Base-by-base conservation (phyloP, 2,797 vertebrate species). In the Pseudotriccus pelzelni region DNA sequence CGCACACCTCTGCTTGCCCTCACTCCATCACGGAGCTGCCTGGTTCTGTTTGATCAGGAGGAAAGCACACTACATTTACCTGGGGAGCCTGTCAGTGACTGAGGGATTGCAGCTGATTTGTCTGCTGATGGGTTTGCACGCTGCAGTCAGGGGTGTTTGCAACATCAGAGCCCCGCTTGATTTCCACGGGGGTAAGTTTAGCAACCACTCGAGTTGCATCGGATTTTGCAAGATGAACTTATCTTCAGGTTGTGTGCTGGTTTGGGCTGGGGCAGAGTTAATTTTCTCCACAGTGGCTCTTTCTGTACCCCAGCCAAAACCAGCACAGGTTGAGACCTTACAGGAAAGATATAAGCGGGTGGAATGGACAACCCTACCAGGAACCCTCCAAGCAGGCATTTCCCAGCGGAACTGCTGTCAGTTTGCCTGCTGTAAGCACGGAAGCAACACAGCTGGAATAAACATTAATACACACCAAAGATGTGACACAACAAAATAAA, bases 351-450 rank as follows among this genome's bases (percentile, higher is more conserved):
- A 20, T 0, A 47, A 47, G 52, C 27, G 12, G 16, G 47, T 20
- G 49, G 39, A 80, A 91, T 8, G 41, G 37, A 74, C 34, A 93
- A 78, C 13, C 91, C 64, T 12, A 77, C 14, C 79, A 79, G 4
- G 66, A 52, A 84, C 52, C 12, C 50, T 86, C 23, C 77, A 90
- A 90, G 85, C 0, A 47, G 30, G 52, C 75, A 87, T 86, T 93
- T 87, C 89, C 47, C 77, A 90, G 69, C 82, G 82, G 87, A 95
- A 97, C 90, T 11, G 25, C 59, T 87, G 77, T 89, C 50, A 87
- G 43, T 74, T 78, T 50, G 94, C 50, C 80, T 80, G 59, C 62
- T 12, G 2, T 6, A 63, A 76, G 63, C 66, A 86, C 3, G 14
- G 76, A 70, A 46, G 9, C 9, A 73, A 47, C 50, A 55, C 20